Conservation (phyloP, 2,888 invertebrate genomes). For the Phortica magna region DNA sequence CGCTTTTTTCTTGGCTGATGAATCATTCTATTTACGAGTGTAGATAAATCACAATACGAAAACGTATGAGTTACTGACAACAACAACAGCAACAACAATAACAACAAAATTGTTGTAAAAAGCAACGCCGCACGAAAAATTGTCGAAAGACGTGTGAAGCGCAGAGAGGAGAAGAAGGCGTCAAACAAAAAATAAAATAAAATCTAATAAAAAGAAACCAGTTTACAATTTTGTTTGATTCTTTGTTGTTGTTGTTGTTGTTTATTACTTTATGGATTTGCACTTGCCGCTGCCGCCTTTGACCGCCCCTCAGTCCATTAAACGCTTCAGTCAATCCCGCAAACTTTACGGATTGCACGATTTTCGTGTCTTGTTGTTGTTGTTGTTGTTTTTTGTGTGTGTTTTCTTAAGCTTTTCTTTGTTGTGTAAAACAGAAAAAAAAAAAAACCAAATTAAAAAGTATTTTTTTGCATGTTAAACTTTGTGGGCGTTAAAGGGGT, state of each 20-base stretch:
- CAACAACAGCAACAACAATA: background rate
- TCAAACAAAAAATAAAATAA: background rate
- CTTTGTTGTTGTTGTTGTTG: too few species aligned
- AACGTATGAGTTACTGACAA: background rate
- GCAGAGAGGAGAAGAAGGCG: too few species aligned
- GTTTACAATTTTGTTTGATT: too few species aligned
- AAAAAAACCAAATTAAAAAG: background rate
- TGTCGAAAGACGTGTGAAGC: too few species aligned
- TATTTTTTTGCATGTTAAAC: background rate
- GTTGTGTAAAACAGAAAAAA: too few species aligned
- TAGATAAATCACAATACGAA: slow-evolving; percentile 12
- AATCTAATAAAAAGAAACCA: background rate
- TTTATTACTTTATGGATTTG: too few species aligned
- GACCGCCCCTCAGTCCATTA: too few species aligned
- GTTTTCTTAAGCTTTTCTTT: too few species aligned
- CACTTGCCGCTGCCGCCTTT: too few species aligned
- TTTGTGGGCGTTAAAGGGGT: slow-evolving; percentile 7
- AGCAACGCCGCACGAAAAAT: background rate
- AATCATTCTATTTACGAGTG: slow-evolving; percentile 11
- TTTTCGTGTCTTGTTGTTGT: background rate
- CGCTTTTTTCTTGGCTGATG: background rate
- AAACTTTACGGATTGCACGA: background rate
- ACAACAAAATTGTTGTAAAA: background rate
- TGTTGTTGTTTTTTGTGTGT: background rate
- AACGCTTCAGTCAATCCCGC: too few species aligned